These are phyloP conservation scores for Sialia sialis DNA, from an alignment of 2,113 vertebrate species.

Conservation along the genomic window DNA sequence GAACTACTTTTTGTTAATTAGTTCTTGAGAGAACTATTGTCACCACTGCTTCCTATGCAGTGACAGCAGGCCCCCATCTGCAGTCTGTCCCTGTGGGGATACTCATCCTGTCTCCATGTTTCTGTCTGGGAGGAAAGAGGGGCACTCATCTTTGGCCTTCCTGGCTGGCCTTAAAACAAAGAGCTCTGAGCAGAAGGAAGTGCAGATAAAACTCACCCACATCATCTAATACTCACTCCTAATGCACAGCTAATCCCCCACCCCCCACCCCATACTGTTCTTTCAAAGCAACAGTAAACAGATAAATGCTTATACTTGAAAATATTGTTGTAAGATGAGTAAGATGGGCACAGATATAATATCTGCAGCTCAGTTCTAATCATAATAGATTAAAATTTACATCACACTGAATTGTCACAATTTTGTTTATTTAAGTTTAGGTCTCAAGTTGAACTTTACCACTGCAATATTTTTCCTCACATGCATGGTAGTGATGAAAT, in stretches of 20 bases:
- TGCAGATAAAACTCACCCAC: neutral
- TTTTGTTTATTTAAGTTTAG: neutral
- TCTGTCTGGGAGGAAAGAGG: neutral
- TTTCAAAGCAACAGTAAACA: neutral
- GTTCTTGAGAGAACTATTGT: neutral
- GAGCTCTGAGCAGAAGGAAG: neutral
- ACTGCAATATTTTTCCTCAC: neutral
- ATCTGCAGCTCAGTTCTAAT: neutral
- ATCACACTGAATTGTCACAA: neutral
- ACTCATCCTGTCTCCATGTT: neutral
- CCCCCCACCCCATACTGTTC: accelerated
- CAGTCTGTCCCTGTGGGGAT: neutral
- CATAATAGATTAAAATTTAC: neutral
- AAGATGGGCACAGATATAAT: neutral
- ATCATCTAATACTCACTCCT: neutral
- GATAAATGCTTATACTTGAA: neutral
- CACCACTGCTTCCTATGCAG: neutral
- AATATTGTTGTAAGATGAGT: neutral
- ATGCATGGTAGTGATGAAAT: neutral
- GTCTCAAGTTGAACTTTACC: neutral
- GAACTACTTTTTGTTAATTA: neutral
- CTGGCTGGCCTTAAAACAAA: constrained; percentile 10
- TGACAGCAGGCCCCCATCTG: neutral
- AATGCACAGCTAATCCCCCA: neutral
- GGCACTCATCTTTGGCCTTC: neutral